Percentiles rank a stretch among this genome's conserved stretches.
These are phyloP conservation scores for Schizotus pectinicornis DNA, from an alignment of 2,888 invertebrate genomes.

Conservation along the genomic window DNA sequence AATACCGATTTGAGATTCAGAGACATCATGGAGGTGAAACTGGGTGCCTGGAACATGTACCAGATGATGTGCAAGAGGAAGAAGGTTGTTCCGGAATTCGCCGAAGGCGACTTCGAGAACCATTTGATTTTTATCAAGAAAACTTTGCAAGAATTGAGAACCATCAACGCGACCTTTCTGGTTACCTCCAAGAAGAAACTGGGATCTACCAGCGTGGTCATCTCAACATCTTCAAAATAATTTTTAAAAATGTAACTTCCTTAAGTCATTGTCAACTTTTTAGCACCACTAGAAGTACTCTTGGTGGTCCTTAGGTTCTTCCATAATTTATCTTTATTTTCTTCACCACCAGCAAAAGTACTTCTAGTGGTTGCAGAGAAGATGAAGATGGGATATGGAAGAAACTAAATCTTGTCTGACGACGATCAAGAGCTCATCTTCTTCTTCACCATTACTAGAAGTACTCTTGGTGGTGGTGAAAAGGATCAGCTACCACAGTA, in stretches of 20 bases:
- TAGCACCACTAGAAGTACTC: too few relatives aligned
- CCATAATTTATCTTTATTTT: too few relatives aligned
- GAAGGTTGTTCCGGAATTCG: conserved; percentile 47
- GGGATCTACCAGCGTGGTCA: conserved; percentile 9
- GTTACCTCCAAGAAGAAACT: not conserved
- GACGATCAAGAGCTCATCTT: too few relatives aligned
- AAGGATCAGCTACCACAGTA: too few relatives aligned
- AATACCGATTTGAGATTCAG: conserved; percentile 62
- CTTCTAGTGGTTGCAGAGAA: too few relatives aligned
- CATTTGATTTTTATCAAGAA: conserved; percentile 67
- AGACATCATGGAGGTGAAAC: conserved; percentile 63
- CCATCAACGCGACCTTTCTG: not conserved
- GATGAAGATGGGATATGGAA: too few relatives aligned
- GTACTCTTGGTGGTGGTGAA: too few relatives aligned
- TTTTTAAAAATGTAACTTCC: not conserved
- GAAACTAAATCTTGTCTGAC: too few relatives aligned
- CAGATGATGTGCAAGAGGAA: conserved; percentile 67
- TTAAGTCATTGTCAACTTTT: too few relatives aligned
- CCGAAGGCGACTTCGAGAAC: conserved; percentile 62
- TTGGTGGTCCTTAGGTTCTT: too few relatives aligned
- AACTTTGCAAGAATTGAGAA: conserved; percentile 60
- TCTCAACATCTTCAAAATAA: conserved; percentile 3
- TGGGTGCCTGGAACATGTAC: conserved; percentile 66
- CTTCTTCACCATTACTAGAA: too few relatives aligned
- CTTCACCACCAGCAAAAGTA: too few relatives aligned